A percentile compares a stretch with the other conserved stretches of the same genome.
phyloP scores from a whole-genome alignment of 2,797 vertebrate species.

The Chromobotia macracanthus region DNA sequence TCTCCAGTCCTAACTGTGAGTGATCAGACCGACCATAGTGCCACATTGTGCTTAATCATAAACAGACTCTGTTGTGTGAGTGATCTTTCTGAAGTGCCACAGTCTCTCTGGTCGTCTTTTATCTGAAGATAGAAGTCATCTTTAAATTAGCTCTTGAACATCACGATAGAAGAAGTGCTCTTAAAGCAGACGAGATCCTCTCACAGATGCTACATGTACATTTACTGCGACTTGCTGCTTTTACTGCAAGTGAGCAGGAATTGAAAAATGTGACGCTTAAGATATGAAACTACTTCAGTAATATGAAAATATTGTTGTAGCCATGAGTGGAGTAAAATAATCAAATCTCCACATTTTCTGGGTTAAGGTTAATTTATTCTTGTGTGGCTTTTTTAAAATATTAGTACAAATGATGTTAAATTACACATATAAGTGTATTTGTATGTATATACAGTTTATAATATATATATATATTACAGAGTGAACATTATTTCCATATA shows the following conservation, averaged over 20 bases:
- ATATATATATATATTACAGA: no score
- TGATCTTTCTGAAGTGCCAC: conserved; percentile 59
- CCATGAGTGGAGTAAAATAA: conserved; percentile 6
- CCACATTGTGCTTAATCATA: conserved; percentile 55
- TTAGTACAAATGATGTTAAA: no score
- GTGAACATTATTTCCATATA: no score
- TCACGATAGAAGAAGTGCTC: conserved; percentile 61
- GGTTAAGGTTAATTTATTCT: not conserved
- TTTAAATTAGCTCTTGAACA: conserved; percentile 69
- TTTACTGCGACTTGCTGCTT: conserved; percentile 54
- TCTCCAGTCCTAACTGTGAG: conserved; percentile 39
- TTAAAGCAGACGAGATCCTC: conserved; percentile 64
- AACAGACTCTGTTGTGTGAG: conserved; percentile 50
- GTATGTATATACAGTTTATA: no score
- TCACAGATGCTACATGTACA: conserved; percentile 55
- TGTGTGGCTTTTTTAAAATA: no score
- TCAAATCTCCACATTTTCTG: not conserved
- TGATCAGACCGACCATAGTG: conserved; percentile 43
- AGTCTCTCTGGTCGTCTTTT: conserved; percentile 58
- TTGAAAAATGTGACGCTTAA: conserved; percentile 36
- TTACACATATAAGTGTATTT: no score
- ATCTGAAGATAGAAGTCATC: conserved; percentile 58
- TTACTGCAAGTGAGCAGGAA: conserved; percentile 46
- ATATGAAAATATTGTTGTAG: conserved; percentile 40
- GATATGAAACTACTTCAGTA: conserved; percentile 16